Base-by-base conservation (phyloP, 1,140 invertebrate genomes). In the Lutraria rhynchaena region DNA sequence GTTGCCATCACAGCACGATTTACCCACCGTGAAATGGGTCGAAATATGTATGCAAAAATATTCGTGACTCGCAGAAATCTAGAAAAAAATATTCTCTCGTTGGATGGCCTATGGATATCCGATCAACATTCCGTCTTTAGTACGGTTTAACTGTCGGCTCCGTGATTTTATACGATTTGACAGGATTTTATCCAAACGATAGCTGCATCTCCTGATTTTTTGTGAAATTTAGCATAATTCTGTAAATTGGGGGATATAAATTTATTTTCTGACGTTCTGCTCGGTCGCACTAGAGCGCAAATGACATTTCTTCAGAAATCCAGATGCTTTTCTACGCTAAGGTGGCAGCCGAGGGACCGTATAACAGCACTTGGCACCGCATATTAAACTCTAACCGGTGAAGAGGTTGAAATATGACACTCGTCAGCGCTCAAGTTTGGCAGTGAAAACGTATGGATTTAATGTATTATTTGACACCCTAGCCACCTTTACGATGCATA, bases 201-300 rank as follows among this genome's bases (percentile, higher is more conserved):
- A 78, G 57, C 53, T 41, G 55, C 53, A 78, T 55, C 37, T 67
- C 61, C 37, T 27, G 49, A 51, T 44, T 60, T 31, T 69, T 51
- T 51, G 75, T 44, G 37, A 78, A 78, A 69, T 67, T 33, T 78
- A 78, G 51, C 75, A 58, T 58, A 74, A 46, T 74, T 74, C 53
- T 60, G 71, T 60, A 74, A 74, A 74, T 74, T 60, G 71, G 71
- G 55, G 55, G 71, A 74, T 58, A 74, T 74, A 74, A 74, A 74
- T 74, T 74, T 74, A 74, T 74, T 35, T 41, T 55, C 2, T 55
- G 67, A 51, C 29, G 41, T 41, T 46, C 3, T 51, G 67, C 67
- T 11, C n/a, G 33, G 71, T 74, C 53, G 71, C 57, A 60, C 53
- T 46, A 60, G 46, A 53, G 37, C 69, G 69, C 49, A n/a, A 71